Evolutionary conservation across 2,113 vertebrate genomes (phyloP).

Genomic region (Oxygymnocypris stewartii): DNA sequence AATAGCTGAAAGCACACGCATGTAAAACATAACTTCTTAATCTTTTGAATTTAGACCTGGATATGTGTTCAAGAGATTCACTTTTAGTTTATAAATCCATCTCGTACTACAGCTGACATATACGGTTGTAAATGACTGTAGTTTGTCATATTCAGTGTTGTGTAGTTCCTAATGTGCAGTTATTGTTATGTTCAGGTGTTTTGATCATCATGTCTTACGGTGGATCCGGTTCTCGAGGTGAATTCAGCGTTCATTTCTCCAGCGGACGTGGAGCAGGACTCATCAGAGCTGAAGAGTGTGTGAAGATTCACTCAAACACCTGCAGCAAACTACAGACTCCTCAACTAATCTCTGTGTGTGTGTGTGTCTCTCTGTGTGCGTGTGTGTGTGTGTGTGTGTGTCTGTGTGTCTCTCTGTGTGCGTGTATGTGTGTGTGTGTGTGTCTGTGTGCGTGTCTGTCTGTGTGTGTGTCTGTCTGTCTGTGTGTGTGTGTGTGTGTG

Average conservation of each 20-base stretch:
- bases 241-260: conserved; percentile 77
- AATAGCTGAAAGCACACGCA: too few relatives aligned
- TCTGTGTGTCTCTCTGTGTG: too few relatives aligned
- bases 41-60: not conserved
- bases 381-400: conserved; percentile 7
- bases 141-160: not conserved
- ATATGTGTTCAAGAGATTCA: not conserved
- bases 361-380: conserved; percentile 49
- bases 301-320: not conserved
- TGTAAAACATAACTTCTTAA: too few relatives aligned
- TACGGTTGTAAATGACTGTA: not conserved
- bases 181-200: not conserved
- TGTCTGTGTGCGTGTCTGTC: too few relatives aligned
- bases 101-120: too few relatives aligned
- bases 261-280: conserved; percentile 66
- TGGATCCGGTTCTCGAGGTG: conserved; percentile 70
- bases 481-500: too few relatives aligned
- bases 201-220: not conserved
- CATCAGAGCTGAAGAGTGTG: conserved; percentile 76
- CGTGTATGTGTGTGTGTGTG: too few relatives aligned
- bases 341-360: not conserved
- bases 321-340: not conserved
- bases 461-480: too few relatives aligned
- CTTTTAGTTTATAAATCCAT: not conserved
- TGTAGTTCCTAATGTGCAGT: not conserved